A percentile compares a stretch with the other conserved stretches of the same genome.
phyloP scores from a whole-genome alignment of 53 echinoderm and acorn worm genomes.

The Stichopus horrens region DNA sequence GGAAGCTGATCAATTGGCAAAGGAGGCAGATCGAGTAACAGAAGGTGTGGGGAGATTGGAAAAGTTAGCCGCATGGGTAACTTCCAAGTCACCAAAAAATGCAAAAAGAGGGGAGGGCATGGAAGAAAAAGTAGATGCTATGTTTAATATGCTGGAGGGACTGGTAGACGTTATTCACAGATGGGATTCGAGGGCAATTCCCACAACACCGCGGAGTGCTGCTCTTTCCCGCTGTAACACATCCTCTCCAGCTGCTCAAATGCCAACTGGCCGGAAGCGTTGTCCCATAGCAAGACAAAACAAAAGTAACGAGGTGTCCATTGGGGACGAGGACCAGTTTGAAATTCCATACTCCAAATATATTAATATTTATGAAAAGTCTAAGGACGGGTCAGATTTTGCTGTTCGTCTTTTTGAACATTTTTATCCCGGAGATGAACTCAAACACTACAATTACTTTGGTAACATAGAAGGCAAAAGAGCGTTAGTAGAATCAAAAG shows the following conservation, averaged over 20 bases:
- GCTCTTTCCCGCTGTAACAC: background rate
- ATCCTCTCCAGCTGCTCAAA: background rate
- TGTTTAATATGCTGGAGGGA: background rate
- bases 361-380: background rate
- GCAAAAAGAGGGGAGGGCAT: background rate
- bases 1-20: background rate
- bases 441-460: constrained; percentile 15
- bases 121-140: background rate
- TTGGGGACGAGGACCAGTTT: background rate
- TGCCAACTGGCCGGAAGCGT: background rate
- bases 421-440: constrained; percentile 3
- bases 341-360: background rate
- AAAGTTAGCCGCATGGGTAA: background rate
- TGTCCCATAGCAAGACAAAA: background rate
- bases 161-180: background rate
- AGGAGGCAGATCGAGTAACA: background rate
- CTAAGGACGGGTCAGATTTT: constrained; percentile 9
- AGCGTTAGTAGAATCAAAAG: constrained; percentile 1
- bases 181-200: background rate
- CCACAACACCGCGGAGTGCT: background rate
- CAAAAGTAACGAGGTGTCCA: background rate
- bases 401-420: background rate
- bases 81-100: background rate
- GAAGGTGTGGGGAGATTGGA: background rate
- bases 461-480: background rate